phyloP scores from a whole-genome alignment of 1,140 invertebrate genomes.

The Camponotus pennsylvanicus region DNA sequence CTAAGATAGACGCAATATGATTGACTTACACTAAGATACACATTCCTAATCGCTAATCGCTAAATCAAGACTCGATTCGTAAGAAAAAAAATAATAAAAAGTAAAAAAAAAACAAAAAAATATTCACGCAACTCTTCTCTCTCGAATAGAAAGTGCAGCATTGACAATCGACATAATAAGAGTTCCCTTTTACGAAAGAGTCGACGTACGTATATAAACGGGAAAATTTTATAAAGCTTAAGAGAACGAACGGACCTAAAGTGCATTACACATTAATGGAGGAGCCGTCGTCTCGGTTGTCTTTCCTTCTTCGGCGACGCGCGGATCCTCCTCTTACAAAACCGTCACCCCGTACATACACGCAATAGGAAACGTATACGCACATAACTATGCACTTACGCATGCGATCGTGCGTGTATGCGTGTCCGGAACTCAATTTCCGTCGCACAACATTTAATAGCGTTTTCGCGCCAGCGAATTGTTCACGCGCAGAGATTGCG shows the following conservation, averaged over 20 bases:
- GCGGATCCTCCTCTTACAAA: not conserved
- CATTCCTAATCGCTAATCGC: conserved; percentile 14
- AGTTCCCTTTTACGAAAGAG: conserved; percentile 67
- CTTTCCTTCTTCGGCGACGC: not conserved
- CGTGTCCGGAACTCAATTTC: conserved; percentile 38
- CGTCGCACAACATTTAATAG: conserved; percentile 38
- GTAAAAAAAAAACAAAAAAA: not conserved
- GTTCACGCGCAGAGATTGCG: not conserved
- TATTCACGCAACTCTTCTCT: conserved; percentile 40
- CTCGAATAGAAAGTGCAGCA: conserved; percentile 84
- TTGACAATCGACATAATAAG: conserved; percentile 85
- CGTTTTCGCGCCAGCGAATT: not conserved
- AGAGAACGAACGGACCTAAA: conserved; percentile 66
- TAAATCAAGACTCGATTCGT: conserved; percentile 42
- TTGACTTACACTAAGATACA: conserved; percentile 44
- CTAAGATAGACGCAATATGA: not conserved
- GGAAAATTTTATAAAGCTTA: conserved; percentile 72
- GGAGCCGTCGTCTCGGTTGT: conserved; percentile 44
- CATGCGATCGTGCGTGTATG: conserved; percentile 11
- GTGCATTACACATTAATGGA: conserved; percentile 73
- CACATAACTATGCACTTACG: conserved; percentile 21
- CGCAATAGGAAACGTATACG: not conserved
- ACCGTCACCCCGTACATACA: not conserved
- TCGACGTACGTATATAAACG: conserved; percentile 59
- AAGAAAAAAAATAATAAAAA: not conserved